Evolutionary conservation across 2,113 vertebrate genomes (phyloP).

Genomic region (Donacobius atricapilla): DNA sequence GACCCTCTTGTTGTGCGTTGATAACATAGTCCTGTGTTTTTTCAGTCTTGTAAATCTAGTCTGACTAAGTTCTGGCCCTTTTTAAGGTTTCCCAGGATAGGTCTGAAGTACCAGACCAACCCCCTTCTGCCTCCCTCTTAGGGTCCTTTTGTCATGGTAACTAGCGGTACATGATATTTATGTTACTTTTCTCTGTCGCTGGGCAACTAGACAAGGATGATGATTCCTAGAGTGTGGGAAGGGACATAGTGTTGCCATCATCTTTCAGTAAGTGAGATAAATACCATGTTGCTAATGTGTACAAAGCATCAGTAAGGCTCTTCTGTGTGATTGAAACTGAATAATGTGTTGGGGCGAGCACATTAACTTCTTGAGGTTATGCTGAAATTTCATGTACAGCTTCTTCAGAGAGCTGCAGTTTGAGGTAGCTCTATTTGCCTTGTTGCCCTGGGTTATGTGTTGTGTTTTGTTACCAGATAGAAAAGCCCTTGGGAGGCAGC

Average conservation of each 20-base stretch:
- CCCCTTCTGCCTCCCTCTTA: background rate
- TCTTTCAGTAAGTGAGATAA: background rate
- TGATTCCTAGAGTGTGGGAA: background rate
- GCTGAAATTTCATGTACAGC: background rate
- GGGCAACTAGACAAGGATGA: background rate
- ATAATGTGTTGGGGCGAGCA: background rate
- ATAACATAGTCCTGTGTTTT: background rate
- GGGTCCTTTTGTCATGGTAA: background rate
- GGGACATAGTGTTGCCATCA: background rate
- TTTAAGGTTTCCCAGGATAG: background rate
- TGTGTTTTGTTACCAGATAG: background rate
- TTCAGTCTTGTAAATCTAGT: background rate
- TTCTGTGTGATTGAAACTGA: background rate
- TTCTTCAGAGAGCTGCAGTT: background rate
- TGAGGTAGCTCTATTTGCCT: background rate
- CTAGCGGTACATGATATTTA: background rate
- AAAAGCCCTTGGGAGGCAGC: background rate
- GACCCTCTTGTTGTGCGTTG: rapidly evolving
- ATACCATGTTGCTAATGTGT: background rate
- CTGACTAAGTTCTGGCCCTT: background rate
- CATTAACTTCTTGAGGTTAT: background rate
- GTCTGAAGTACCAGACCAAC: background rate
- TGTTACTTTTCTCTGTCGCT: background rate
- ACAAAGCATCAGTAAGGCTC: background rate
- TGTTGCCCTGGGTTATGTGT: background rate